These are phyloP conservation scores for Paraplagusia blochii DNA, from an alignment of 2,113 vertebrate genomes.

Conservation along the genomic window DNA sequence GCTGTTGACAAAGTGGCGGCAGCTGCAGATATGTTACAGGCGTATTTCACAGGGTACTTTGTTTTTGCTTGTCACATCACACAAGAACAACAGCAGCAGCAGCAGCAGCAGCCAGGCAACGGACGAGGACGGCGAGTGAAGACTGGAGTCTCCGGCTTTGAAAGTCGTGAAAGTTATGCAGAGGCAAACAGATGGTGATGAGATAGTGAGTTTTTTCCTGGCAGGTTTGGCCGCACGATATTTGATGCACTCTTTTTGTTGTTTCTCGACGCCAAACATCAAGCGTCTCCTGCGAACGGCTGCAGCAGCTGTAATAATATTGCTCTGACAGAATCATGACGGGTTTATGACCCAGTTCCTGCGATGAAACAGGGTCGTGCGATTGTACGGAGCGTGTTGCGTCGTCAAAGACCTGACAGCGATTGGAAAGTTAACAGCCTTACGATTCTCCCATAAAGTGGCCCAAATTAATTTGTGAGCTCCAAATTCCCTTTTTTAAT, in stretches of 20 bases:
- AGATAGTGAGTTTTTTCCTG: constrained; percentile 47
- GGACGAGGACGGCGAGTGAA: constrained; percentile 12
- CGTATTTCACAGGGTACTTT: constrained; percentile 34
- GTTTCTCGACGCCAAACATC: constrained; percentile 39
- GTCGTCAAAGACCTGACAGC: constrained; percentile 10
- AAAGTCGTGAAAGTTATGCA: constrained; percentile 45
- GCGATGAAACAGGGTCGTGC: constrained; percentile 18
- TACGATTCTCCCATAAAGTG: background rate
- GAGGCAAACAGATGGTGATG: constrained; percentile 60
- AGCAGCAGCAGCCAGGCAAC: constrained; percentile 38
- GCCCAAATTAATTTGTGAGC: background rate
- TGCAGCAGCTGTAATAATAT: constrained; percentile 67
- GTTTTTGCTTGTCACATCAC: constrained; percentile 35
- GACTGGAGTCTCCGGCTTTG: constrained; percentile 29
- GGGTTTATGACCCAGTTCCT: constrained; percentile 46
- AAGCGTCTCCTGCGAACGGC: constrained; percentile 44
- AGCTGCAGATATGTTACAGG: constrained; percentile 40
- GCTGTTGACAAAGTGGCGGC: constrained; percentile 42
- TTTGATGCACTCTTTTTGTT: constrained; percentile 43
- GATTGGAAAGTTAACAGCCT: constrained; percentile 11
- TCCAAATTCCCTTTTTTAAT: constrained; percentile 12
- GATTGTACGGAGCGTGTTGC: constrained; percentile 6
- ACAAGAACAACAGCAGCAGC: constrained; percentile 20
- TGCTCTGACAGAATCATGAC: constrained; percentile 37
- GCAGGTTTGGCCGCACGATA: constrained; percentile 9